phyloP scores from a whole-genome alignment of 2,797 vertebrate species.

The Hapalemur alaotrensis region DNA sequence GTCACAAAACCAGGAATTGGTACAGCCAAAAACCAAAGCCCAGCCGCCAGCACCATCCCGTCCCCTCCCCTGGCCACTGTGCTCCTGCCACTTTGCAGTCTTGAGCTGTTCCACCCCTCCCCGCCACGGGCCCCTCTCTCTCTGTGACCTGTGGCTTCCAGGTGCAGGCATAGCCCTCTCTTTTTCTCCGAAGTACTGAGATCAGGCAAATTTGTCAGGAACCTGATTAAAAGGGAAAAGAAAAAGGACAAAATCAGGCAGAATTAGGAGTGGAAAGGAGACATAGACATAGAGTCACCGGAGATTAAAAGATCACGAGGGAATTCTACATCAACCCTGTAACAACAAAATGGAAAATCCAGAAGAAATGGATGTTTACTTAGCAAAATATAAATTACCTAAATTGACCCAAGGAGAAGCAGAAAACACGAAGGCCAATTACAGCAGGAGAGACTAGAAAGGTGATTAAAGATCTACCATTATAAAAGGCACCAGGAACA shows the following conservation, averaged over 20 bases:
- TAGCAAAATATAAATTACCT: conserved; percentile 42
- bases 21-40: not conserved
- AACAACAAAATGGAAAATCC: not conserved
- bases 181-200: not conserved
- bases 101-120: not conserved
- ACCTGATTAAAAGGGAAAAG: not conserved
- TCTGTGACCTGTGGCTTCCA: not conserved
- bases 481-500: conserved; percentile 70
- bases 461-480: conserved; percentile 51
- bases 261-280: not conserved
- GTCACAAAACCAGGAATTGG: not conserved
- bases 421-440: not conserved
- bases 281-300: not conserved
- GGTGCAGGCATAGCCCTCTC: not conserved
- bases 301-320: not conserved
- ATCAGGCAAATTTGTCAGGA: not conserved
- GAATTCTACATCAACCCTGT: not conserved
- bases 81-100: rapidly evolving
- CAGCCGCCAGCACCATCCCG: not conserved
- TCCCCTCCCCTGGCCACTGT: not conserved
- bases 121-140: not conserved
- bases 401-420: conserved; percentile 37
- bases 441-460: not conserved
- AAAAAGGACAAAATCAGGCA: not conserved
- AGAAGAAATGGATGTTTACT: not conserved